Evolutionary conservation across 1,140 invertebrate species (phyloP).

Genomic region (Ostrea denselamellosa): DNA sequence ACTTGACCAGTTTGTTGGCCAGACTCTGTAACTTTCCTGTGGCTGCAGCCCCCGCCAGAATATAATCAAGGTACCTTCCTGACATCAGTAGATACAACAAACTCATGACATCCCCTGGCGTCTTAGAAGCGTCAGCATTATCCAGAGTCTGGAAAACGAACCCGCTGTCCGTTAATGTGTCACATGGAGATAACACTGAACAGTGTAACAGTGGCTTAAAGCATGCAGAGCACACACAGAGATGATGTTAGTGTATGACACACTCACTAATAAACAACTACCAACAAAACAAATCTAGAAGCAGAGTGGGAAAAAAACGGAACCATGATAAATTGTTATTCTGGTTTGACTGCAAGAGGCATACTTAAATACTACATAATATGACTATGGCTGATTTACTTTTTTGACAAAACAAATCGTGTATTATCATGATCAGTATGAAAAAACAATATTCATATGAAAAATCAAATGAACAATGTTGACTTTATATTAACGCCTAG

Average conservation of each 20-base stretch:
- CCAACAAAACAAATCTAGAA: neutral
- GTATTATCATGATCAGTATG: neutral
- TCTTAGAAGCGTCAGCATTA: conserved; percentile 90
- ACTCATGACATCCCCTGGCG: conserved; percentile 83
- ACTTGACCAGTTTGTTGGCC: conserved; percentile 90
- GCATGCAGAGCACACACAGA: conserved; percentile 1
- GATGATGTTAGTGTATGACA: neutral
- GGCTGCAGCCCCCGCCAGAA: conserved; percentile 92
- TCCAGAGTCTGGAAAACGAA: conserved; percentile 79
- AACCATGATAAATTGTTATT: neutral
- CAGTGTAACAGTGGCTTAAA: neutral
- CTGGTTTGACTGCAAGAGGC: neutral
- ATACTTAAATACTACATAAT: neutral
- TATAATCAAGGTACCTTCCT: conserved; percentile 91
- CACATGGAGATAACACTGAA: neutral
- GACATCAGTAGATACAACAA: conserved; percentile 87
- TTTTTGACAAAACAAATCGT: neutral
- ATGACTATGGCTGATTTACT: neutral
- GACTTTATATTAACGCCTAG: neutral
- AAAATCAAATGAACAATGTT: neutral
- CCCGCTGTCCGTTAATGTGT: neutral
- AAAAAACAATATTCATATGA: neutral
- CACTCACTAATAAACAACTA: neutral
- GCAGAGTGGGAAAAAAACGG: neutral
- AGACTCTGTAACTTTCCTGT: conserved; percentile 93